Evolutionary conservation across 2,113 vertebrate species (phyloP).

Genomic region (Pseudopipra pipra): DNA sequence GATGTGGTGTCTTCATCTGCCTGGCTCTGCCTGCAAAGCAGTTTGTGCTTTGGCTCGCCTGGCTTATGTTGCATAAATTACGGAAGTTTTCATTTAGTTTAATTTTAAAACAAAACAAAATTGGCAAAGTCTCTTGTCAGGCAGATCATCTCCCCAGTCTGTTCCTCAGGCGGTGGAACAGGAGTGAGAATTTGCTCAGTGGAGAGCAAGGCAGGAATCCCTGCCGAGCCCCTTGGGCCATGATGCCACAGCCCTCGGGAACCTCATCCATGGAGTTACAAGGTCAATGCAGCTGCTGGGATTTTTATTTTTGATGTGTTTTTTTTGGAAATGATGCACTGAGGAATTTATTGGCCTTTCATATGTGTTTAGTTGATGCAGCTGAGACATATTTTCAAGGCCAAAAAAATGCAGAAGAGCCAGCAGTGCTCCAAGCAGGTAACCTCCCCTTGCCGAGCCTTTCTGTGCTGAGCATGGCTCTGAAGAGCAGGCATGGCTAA

Average conservation of each 20-base stretch:
- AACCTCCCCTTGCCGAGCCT: background rate
- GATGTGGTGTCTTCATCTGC: background rate
- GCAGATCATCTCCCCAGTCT: background rate
- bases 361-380: background rate
- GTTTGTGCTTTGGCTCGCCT: background rate
- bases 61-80: background rate
- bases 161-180: background rate
- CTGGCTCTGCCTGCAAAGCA: background rate
- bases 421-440: background rate
- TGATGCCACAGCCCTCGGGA: background rate
- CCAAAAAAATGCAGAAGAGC: background rate
- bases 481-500: background rate
- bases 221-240: background rate
- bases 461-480: background rate
- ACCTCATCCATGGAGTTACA: background rate
- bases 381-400: background rate
- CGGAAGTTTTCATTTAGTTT: conserved; percentile 24
- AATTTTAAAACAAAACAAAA: conserved; percentile 36
- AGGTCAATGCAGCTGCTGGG: background rate
- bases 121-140: background rate
- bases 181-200: background rate
- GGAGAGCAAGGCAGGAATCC: background rate
- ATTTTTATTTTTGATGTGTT: background rate
- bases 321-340: background rate
- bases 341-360: background rate